These are phyloP conservation scores for Pelvicachromis taeniatus DNA, from an alignment of 2,113 vertebrate genomes.

Conservation along the genomic window DNA sequence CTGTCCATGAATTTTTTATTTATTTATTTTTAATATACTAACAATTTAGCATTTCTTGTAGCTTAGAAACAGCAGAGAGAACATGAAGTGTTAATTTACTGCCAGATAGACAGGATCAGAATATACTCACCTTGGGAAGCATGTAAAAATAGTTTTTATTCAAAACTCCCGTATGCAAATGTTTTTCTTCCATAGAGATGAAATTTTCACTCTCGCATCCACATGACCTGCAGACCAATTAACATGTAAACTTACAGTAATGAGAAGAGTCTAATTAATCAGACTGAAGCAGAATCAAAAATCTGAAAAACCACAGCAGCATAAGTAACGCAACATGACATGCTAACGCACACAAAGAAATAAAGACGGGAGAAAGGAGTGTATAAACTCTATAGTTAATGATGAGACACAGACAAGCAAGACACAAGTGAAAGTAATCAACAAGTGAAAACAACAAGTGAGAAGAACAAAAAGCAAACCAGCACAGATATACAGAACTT, in stretches of 20 bases:
- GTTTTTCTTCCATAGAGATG: not conserved
- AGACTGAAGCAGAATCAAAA: not conserved
- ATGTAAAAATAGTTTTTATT: not conserved
- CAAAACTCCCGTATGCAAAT: not conserved
- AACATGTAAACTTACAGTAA: not conserved
- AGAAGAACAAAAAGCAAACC: not conserved
- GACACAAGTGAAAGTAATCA: not conserved
- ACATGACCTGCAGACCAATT: not conserved
- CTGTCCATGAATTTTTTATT: accelerated
- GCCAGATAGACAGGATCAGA: not conserved
- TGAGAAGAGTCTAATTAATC: not conserved
- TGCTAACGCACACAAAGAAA: not conserved
- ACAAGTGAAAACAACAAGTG: not conserved
- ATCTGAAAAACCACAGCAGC: not conserved
- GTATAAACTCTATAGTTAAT: not conserved
- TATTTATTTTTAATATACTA: not conserved
- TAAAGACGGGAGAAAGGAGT: not conserved
- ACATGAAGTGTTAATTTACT: not conserved
- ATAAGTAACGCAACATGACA: not conserved
- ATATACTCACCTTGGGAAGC: not conserved
- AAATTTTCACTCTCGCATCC: not conserved
- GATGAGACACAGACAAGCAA: not conserved
- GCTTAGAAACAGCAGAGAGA: not conserved
- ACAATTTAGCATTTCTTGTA: not conserved
- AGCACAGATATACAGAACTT: not conserved